Evolutionary conservation across 2,888 invertebrate genomes (phyloP), one percentile per base, ranked within the genome.

Genomic region (Pheosia gnoma): DNA sequence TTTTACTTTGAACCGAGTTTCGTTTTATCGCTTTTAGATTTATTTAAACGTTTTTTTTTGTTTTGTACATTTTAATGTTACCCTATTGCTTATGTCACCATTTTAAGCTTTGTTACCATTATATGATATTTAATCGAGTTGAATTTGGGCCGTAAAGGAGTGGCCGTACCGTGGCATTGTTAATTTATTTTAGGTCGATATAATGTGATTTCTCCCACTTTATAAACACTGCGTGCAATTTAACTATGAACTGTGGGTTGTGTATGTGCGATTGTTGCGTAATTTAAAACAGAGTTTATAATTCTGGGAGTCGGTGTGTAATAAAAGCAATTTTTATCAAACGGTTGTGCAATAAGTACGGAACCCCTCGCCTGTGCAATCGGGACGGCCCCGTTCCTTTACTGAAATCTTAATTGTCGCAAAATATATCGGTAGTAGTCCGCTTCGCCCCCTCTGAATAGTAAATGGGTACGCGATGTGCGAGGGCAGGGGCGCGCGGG

Each of bases 371-470:
- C 78, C 84, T 83, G 86, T 86, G 88, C 85, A 87, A 89, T 84
- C 75, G 75, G 80, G 79, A 80, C 82, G 79, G 75, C 74, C 67
- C 72, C 78, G 82, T 85, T 85, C 86, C 78, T 83, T 86, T 88
- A 85, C 86, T 85, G 84, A 89, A 88, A 88, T 91, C 86, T 91
- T 92, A 92, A 91, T 89, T 89, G 90, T 91, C 89, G 87, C 91
- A 84, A 90, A 91, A 90, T 90, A 88, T 91, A 90, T 91, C 85
- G 89, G 86, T 81, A 82, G 86, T 86, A 84, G 86, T 82, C 88
- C 83, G 87, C 83, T 87, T 86, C 87, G 86, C 90, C 91, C 89
- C 89, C 86, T 89, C 86, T 88, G 90, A 89, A 91, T 91, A 90
- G 90, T 90, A 89, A 91, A 89, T 89, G 88, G 88, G 89, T 83